Base-by-base conservation (phyloP, 2,888 invertebrate species). In the Apeira syringaria region DNA sequence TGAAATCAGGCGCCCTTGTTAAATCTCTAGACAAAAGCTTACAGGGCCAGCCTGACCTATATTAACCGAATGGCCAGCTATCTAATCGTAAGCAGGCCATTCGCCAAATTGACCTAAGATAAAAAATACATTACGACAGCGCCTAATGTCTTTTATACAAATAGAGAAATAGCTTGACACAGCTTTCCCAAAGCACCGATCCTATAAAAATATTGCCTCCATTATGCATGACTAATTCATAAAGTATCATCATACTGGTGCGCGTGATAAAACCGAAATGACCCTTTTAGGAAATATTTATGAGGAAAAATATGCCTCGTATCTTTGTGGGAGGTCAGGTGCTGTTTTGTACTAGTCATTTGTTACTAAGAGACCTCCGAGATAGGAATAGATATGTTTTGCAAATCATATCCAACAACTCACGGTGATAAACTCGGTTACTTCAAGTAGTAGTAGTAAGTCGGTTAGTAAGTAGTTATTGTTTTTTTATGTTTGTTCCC, bases 281-380 rank as follows among this genome's bases (percentile, higher is more conserved):
- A 38, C 44, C 35, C 45, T 38, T 49, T 41, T 28, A 2, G 20
- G 42, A 45, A 42, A 45, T 42, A 45, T 49, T 45, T 45, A 49
- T 39, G 41, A 42, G 35, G 30, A 30, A 30, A 28, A 38, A 15
- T 36, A 33, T 32, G 39, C 31, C 30, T 22, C 31, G 7, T 28
- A 33, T n/a, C 17, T 24, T 29, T 25, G 7, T 6, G 27, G 18
- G 10, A 18, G 33, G 34, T 30, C 37, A 34, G 20, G 33, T 8
- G n/a, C 13, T n/a, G 15, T 13, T 17, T 9, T 26, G n/a, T n/a
- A n/a, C n/a, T 32, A 25, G 15, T 15, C 15, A 15, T 15, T 15
- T 15, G 2, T 15, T 15, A 15, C 15, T 15, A 15, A 4, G 15
- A 15, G 4, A n/a, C n/a, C n/a, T n/a, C n/a, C n/a, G n/a, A n/a